Conservation (phyloP, 1,140 invertebrate genomes). For the Euwallacea fornicatus region DNA sequence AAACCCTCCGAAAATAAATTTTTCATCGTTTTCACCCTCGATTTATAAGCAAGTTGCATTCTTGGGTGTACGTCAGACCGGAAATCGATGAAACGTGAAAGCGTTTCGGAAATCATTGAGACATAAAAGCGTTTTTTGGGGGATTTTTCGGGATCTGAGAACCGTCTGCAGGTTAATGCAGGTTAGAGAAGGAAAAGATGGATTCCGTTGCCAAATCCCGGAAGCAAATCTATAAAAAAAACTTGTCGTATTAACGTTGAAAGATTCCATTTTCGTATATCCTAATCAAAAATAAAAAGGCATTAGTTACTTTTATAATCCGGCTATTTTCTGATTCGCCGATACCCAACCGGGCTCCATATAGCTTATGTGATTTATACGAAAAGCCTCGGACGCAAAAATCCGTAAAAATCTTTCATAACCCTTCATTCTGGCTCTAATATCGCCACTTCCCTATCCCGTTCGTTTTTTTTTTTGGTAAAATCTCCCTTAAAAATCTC, state of each 20-base stretch:
- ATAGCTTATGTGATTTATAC: conserved; percentile 37
- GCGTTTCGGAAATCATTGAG: conserved; percentile 4
- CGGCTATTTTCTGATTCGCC: conserved; percentile 33
- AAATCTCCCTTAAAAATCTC: conserved; percentile 38
- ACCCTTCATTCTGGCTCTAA: conserved; percentile 36
- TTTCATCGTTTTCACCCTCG: conserved; percentile 21
- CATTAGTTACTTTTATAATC: conserved; percentile 36
- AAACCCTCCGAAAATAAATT: neutral
- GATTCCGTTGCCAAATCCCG: too few relatives aligned
- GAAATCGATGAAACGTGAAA: conserved; percentile 33
- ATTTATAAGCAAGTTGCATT: conserved; percentile 33
- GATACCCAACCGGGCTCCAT: conserved; percentile 23
- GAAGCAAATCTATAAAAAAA: too few relatives aligned
- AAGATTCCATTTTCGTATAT: too few relatives aligned
- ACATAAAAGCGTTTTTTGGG: conserved; percentile 16
- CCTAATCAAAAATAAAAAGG: conserved; percentile 13
- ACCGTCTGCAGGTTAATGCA: conserved; percentile 31
- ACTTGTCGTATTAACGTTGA: too few relatives aligned
- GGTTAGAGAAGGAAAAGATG: conserved; percentile 13
- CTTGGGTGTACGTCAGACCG: conserved; percentile 36
- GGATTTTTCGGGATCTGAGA: conserved; percentile 28
- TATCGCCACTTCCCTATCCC: conserved; percentile 30
- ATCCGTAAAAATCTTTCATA: conserved; percentile 39
- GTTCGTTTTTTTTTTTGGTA: conserved; percentile 16
- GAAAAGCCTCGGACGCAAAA: conserved; percentile 31